A percentile compares a stretch with the other conserved stretches of the same genome.
These are phyloP conservation scores for Carposina sasakii DNA, from an alignment of 1,140 invertebrate species.

Conservation along the genomic window DNA sequence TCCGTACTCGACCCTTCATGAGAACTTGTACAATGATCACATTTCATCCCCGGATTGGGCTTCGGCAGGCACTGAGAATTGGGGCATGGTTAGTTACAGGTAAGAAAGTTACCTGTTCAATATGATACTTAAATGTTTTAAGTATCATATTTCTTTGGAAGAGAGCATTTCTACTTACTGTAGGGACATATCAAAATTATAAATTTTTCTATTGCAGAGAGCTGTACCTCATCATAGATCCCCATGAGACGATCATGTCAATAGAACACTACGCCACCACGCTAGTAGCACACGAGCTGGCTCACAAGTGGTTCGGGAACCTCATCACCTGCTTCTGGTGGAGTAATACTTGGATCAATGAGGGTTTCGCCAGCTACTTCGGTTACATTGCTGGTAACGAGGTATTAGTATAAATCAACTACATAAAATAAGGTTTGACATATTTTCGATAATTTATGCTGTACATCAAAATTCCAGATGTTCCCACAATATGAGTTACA, in stretches of 20 bases:
- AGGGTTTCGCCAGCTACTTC: slow-evolving; percentile 80
- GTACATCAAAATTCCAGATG: slow-evolving; percentile 37
- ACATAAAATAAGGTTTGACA: background rate
- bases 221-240: slow-evolving; percentile 72
- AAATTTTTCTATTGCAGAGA: slow-evolving; percentile 65
- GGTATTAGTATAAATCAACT: slow-evolving; percentile 23
- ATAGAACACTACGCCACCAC: slow-evolving; percentile 71
- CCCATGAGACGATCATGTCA: slow-evolving; percentile 61
- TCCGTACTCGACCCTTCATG: slow-evolving; percentile 44
- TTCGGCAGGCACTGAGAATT: slow-evolving; percentile 79
- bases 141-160: slow-evolving; percentile 22
- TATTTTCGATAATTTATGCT: slow-evolving; percentile 1
- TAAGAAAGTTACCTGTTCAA: slow-evolving; percentile 18
- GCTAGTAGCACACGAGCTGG: slow-evolving; percentile 77
- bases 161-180: too few species aligned
- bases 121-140: background rate
- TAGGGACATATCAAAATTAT: slow-evolving; percentile 11
- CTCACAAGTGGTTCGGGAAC: slow-evolving; percentile 81
- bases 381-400: slow-evolving; percentile 76
- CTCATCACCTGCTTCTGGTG: slow-evolving; percentile 80
- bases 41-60: slow-evolving; percentile 82
- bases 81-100: slow-evolving; percentile 80
- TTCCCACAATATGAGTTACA: slow-evolving; percentile 69
- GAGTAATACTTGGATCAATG: slow-evolving; percentile 81
- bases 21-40: slow-evolving; percentile 74